Evolutionary conservation across 2,888 invertebrate genomes (phyloP).

Genomic region (Teleogryllus oceanicus): DNA sequence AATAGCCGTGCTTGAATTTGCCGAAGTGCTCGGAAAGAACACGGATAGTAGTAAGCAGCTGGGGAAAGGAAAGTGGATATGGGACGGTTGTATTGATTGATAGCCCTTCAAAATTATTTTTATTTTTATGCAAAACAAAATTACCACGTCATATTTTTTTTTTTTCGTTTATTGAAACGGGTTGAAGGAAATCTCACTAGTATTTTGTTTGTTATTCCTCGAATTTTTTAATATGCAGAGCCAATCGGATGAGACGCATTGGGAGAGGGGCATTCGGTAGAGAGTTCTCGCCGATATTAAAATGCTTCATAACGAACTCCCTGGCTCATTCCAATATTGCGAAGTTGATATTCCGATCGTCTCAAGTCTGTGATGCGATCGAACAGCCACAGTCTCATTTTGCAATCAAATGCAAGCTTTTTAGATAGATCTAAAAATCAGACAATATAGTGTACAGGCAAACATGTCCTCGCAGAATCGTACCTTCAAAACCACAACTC

Average conservation of each 20-base stretch:
- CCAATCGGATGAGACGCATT: background rate
- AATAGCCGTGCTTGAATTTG: too few relatives aligned
- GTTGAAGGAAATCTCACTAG: background rate
- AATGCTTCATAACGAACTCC: background rate
- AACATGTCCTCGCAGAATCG: too few relatives aligned
- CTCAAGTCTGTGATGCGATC: background rate
- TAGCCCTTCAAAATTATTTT: background rate
- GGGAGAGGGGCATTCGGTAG: background rate
- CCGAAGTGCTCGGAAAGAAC: too few relatives aligned
- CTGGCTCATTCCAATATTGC: background rate
- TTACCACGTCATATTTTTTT: background rate
- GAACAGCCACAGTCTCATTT: too few relatives aligned
- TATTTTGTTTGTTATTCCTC: background rate
- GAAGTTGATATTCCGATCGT: background rate
- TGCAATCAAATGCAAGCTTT: too few relatives aligned
- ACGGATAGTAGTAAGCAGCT: too few relatives aligned
- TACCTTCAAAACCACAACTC: too few relatives aligned
- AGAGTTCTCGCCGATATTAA: background rate
- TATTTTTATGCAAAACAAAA: background rate
- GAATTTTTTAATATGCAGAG: background rate
- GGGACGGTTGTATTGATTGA: too few relatives aligned
- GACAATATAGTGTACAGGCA: too few relatives aligned
- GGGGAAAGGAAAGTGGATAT: too few relatives aligned
- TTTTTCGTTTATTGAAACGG: background rate
- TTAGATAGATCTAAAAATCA: too few relatives aligned